Base-by-base conservation (phyloP, 2,797 vertebrate species). In the Cossypha caffra region DNA sequence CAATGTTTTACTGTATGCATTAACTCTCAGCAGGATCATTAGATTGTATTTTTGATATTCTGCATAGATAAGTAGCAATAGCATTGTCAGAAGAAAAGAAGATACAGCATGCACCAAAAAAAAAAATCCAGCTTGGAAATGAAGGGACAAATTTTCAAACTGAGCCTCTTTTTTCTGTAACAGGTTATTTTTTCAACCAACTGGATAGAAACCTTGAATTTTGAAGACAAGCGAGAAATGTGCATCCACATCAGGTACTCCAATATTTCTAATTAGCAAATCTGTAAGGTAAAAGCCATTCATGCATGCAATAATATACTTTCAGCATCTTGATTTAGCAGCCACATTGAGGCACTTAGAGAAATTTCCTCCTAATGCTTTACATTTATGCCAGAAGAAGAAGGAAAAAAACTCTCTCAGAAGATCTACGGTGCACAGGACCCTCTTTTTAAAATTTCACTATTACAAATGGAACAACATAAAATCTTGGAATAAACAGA, bases 311-410 rank as follows among this genome's bases (percentile, higher is more conserved):
- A 79, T 78, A 90, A 83, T 75, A 92, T 78, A 96, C 84, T 92
- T 95, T 95, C 90, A 95, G 93, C 83, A 96, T 83, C 77, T 95
- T 4, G 55, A 90, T 93, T 96, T 92, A 96, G 92, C 91, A 96
- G 88, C 87, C 83, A 95, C 1, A 3, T 95, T 94, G 94, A 96
- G 93, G 93, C 95, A 96, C 94, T 96, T 96, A 90, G 68, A 96
- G 93, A 96, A 91, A 75, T 94, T 82, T 93, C 92, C 69, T 94
- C 80, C 82, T 95, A 95, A 93, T 85, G 86, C 86, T 93, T 92
- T 92, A 92, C 80, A 95, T 68, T 84, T 79, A 93, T 74, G 67
- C 75, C 58, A 92, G 75, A 95, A 96, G 76, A 86, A 79, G 86
- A 90, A 89, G 87, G 58, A 88, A 94, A 95, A 85, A 54, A 82